Percentiles rank a stretch among this genome's conserved stretches.
phyloP scores from a whole-genome alignment of 2,113 vertebrate genomes.

The Calypte anna region DNA sequence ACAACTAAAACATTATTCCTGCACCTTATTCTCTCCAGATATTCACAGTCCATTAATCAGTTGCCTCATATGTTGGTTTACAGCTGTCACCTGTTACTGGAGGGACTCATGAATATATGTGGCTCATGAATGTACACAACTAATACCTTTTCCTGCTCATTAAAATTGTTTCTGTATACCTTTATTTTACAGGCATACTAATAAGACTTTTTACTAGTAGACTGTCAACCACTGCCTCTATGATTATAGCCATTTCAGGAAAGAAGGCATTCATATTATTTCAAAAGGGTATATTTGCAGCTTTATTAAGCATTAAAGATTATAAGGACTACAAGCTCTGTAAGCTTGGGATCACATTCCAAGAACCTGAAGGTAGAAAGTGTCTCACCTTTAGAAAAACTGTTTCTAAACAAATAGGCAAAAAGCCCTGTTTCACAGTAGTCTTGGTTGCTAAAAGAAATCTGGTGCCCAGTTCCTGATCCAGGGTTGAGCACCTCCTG shows the following conservation, averaged over 20 bases:
- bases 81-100: neutral
- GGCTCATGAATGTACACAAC: conserved; percentile 60
- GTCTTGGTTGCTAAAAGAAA: neutral
- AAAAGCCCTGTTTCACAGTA: neutral
- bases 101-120: neutral
- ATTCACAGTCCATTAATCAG: neutral
- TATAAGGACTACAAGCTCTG: neutral
- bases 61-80: neutral
- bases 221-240: conserved; percentile 22
- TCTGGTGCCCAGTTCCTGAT: neutral
- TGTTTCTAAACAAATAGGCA: neutral
- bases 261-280: conserved; percentile 11
- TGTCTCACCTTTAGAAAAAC: neutral
- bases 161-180: conserved; percentile 39
- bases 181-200: conserved; percentile 35
- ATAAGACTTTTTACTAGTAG: conserved; percentile 16
- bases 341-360: neutral
- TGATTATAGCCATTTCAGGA: conserved; percentile 15
- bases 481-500: neutral
- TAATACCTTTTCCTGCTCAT: conserved; percentile 66
- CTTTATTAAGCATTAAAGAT: neutral
- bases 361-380: neutral
- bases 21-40: neutral
- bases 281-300: neutral
- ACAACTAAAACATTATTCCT: neutral